These are phyloP conservation scores for Sipunculus nudus DNA, from an alignment of 2,888 invertebrate genomes.

Conservation along the genomic window DNA sequence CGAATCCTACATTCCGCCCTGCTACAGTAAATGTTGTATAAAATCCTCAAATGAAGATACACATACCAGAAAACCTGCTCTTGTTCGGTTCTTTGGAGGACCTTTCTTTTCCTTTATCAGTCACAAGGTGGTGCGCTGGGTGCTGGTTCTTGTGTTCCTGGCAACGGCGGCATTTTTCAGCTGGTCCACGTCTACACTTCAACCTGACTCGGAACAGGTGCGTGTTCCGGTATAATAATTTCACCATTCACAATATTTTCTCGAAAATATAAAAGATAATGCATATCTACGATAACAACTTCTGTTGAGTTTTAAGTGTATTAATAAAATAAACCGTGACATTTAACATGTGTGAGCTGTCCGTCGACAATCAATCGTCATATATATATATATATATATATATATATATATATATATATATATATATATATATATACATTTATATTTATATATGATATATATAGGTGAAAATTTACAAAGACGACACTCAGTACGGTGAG, in stretches of 20 bases:
- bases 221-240: neutral
- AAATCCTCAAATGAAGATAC: no score
- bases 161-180: neutral
- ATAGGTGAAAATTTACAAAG: slow-evolving; percentile 23
- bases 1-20: neutral
- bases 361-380: no score
- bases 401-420: neutral
- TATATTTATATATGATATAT: neutral
- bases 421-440: neutral
- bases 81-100: slow-evolving; percentile 23
- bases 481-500: slow-evolving; percentile 35
- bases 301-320: no score
- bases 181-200: slow-evolving; percentile 13
- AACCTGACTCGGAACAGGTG: slow-evolving; percentile 14
- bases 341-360: no score
- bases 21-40: neutral
- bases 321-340: no score
- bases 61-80: slow-evolving; percentile 1
- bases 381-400: no score
- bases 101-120: slow-evolving; percentile 22
- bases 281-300: no score
- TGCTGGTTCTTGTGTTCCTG: slow-evolving; percentile 10
- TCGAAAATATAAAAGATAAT: no score
- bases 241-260: no score
- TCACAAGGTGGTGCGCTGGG: slow-evolving; percentile 11